Percentiles rank a stretch among this genome's conserved stretches.
phyloP scores from a whole-genome alignment of 1,140 invertebrate genomes.

The Micrasema minimum region DNA sequence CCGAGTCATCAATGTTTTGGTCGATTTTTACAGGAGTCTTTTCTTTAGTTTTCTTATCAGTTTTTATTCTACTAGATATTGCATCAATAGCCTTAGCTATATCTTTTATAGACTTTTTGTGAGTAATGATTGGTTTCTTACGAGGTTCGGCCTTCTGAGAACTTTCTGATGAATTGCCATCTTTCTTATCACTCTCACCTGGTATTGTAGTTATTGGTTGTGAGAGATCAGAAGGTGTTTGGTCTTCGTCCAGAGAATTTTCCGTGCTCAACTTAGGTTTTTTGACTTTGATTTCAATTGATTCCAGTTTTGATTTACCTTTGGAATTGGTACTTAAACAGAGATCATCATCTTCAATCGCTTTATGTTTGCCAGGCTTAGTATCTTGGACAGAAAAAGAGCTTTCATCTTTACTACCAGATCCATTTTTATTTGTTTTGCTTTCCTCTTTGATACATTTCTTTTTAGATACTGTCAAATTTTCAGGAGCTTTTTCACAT shows the following conservation, averaged over 20 bases:
- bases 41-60: slow-evolving; percentile 39
- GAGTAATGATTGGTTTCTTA: slow-evolving; percentile 11
- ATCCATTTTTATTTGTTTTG: neutral
- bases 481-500: neutral
- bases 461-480: neutral
- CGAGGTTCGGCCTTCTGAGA: neutral
- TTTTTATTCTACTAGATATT: slow-evolving; percentile 41
- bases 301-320: slow-evolving; percentile 4
- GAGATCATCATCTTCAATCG: slow-evolving; percentile 18
- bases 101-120: slow-evolving; percentile 35
- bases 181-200: slow-evolving; percentile 4
- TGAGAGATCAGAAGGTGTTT: neutral
- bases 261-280: slow-evolving; percentile 39
- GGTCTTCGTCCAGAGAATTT: slow-evolving; percentile 38
- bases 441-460: slow-evolving; percentile 6
- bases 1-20: slow-evolving; percentile 20
- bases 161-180: neutral
- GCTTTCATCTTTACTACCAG: slow-evolving; percentile 14
- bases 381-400: slow-evolving; percentile 16
- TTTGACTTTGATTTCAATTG: slow-evolving; percentile 24
- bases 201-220: slow-evolving; percentile 2
- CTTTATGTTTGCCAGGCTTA: slow-evolving; percentile 41
- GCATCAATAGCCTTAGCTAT: slow-evolving; percentile 41
- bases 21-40: slow-evolving; percentile 25
- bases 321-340: slow-evolving; percentile 16